A percentile compares a stretch with the other conserved stretches of the same genome.
These are phyloP conservation scores for Zingel zingel DNA, from an alignment of 2,113 vertebrate genomes.

Conservation along the genomic window DNA sequence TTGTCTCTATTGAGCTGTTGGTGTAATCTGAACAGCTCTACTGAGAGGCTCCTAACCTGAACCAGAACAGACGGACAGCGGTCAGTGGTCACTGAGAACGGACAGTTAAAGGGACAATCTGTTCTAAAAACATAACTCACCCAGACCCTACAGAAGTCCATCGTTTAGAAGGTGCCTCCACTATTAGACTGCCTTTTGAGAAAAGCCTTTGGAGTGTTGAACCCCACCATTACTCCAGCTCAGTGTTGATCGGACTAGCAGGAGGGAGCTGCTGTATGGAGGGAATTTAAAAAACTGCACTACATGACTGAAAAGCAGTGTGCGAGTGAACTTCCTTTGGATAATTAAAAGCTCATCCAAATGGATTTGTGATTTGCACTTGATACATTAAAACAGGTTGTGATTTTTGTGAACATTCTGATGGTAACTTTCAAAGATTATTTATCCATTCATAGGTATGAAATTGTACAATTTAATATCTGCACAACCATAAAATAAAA, in stretches of 20 bases:
- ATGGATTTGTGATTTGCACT: neutral
- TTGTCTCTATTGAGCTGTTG: slow-evolving; percentile 87
- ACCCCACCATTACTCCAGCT: neutral
- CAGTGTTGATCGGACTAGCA: neutral
- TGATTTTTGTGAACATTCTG: neutral
- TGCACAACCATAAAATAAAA: neutral
- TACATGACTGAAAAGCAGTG: neutral
- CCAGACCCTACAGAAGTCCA: slow-evolving; percentile 34
- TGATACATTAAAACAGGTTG: neutral
- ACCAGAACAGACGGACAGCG: slow-evolving; percentile 63
- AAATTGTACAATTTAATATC: too few relatives aligned
- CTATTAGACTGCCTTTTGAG: slow-evolving; percentile 25
- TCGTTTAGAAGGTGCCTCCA: slow-evolving; percentile 18
- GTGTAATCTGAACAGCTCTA: slow-evolving; percentile 84
- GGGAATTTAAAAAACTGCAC: slow-evolving; percentile 1
- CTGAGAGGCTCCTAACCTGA: slow-evolving; percentile 68
- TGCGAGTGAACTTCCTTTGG: neutral
- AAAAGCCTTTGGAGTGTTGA: slow-evolving; percentile 13
- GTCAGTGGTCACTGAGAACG: slow-evolving; percentile 63
- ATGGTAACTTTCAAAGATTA: neutral
- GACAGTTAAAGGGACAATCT: slow-evolving; percentile 65
- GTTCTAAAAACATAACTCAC: slow-evolving; percentile 58
- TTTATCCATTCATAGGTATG: neutral
- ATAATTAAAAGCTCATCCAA: neutral
- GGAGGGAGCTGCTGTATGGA: neutral